Evolutionary conservation across 1,140 invertebrate species (phyloP), one percentile per base, ranked within the genome.

Genomic region (Geopemphigus sp.): DNA sequence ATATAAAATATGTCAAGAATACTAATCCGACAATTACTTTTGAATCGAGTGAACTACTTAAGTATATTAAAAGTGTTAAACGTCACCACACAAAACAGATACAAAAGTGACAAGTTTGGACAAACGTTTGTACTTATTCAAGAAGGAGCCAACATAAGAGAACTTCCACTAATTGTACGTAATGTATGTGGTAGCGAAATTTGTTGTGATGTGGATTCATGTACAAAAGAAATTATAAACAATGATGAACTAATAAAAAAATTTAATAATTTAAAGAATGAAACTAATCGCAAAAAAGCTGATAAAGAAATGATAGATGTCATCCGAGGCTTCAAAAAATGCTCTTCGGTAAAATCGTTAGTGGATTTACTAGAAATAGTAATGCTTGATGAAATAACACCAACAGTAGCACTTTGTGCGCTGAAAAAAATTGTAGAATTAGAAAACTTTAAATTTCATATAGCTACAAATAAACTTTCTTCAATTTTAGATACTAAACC

Each of bases 101-200:
- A 26, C 50, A 73, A 73, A 32, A 17, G 59, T 53, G 70, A 81
- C 17, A 82, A 83, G 50, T 80, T 87, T 53, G 84, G 85, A 19
- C 85, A 87, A 54, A 87, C 87, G n/a, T 89, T 88, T 15, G 89
- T 91, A 53, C 84, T 93, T 53, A 84, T 91, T 39, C 90, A 93
- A 85, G 90, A 91, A 84, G 91, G 90, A 29, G 83, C 86, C 3
- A 86, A 88, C 56, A 90, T 93, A 54, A 88, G 90, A 82, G 92
- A 93, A 84, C 84, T 93, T 57, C 91, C 91, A 3, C 84, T 91
- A 8, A 88, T 92, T 68, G 88, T 93, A 15, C 86, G 89, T 82
- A 89, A 87, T 83, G 84, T 89, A 45, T 81, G 68, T 50, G 72
- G 80, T 80, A 74, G 56, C 2, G 81, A 83, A 47, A 74, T 74